Percentiles rank a stretch among this genome's conserved stretches.
phyloP scores from a whole-genome alignment of 2,797 vertebrate species.

The Phaenicophaeus curvirostris region DNA sequence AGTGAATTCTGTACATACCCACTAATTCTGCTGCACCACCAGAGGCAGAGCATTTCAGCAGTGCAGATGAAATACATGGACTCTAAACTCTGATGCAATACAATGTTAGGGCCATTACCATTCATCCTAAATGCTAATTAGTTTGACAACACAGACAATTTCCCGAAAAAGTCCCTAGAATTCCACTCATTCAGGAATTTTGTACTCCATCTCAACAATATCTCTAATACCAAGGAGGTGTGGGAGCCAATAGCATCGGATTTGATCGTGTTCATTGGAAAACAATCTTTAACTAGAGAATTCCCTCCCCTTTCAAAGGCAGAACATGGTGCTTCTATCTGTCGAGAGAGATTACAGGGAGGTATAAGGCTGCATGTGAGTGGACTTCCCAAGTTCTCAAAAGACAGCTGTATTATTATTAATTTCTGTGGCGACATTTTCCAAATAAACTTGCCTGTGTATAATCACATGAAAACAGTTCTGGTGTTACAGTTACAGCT shows the following conservation, averaged over 20 bases:
- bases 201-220: neutral
- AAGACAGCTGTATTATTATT: neutral
- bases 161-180: neutral
- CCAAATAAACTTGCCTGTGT: neutral
- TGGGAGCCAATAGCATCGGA: fast-evolving
- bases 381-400: neutral
- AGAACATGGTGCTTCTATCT: neutral
- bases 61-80: neutral
- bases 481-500: neutral
- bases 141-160: neutral
- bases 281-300: neutral
- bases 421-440: neutral
- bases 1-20: neutral
- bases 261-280: neutral
- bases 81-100: neutral
- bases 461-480: neutral
- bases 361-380: neutral
- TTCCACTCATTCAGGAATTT: neutral
- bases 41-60: neutral
- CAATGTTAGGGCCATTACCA: neutral
- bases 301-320: neutral
- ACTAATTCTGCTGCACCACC: neutral
- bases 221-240: neutral
- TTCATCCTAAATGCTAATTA: neutral
- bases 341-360: neutral